A percentile compares a stretch with the other conserved stretches of the same genome.
Conservation (phyloP, 2,113 vertebrate species). For the Chascanopsetta lugubris region DNA sequence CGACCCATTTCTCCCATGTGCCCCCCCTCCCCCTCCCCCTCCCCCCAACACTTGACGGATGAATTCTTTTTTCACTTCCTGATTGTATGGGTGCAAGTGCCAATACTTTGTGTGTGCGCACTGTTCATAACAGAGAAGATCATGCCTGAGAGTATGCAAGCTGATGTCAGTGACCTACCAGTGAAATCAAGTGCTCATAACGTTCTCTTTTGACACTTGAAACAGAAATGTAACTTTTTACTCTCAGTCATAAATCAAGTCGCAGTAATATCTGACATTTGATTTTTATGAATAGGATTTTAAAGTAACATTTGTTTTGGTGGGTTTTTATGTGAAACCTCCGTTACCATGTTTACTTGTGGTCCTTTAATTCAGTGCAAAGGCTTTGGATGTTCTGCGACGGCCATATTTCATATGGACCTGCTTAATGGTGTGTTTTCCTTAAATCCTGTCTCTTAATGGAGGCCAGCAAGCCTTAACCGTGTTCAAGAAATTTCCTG, state of each 20-base stretch:
- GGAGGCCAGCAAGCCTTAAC: slow-evolving; percentile 20
- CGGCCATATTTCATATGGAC: slow-evolving; percentile 35
- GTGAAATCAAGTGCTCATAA: slow-evolving; percentile 11
- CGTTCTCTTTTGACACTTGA: neutral
- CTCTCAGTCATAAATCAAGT: neutral
- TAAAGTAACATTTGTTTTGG: neutral
- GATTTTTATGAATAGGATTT: neutral
- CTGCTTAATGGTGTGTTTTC: slow-evolving; percentile 37
- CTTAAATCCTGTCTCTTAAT: slow-evolving; percentile 35
- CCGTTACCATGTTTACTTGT: slow-evolving; percentile 23
- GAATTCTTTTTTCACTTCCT: slow-evolving; percentile 34
- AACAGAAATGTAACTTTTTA: neutral
- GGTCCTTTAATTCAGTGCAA: slow-evolving; percentile 18
- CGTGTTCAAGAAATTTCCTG: slow-evolving; percentile 38
- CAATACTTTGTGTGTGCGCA: neutral
- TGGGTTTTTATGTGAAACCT: neutral
- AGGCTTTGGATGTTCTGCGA: neutral
- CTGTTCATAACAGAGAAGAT: neutral
- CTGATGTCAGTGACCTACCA: slow-evolving; percentile 1
- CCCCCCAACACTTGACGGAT: too few species aligned
- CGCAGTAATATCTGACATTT: slow-evolving; percentile 6
- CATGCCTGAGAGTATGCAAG: neutral
- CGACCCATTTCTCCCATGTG: slow-evolving; percentile 56
- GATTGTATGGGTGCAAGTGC: neutral
- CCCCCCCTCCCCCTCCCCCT: too few species aligned